phyloP scores from a whole-genome alignment of 2,888 invertebrate genomes.

The Drosophila mulleri region DNA sequence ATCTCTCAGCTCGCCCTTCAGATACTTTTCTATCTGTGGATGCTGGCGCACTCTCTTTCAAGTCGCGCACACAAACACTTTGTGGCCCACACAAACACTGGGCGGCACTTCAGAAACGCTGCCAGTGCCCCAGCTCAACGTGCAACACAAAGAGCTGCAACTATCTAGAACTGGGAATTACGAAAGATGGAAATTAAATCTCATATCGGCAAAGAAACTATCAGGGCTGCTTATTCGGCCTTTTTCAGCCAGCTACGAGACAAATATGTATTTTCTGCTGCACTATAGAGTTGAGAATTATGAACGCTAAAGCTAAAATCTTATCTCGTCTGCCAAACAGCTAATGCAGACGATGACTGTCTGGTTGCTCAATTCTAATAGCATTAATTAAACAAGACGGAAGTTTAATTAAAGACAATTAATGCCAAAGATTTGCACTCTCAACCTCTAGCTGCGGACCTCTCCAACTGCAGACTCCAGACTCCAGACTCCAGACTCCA shows the following conservation, averaged over 20 bases:
- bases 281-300: neutral
- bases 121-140: neutral
- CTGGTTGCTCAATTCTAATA: constrained; percentile 49
- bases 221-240: neutral
- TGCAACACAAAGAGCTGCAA: constrained; percentile 38
- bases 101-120: constrained; percentile 34
- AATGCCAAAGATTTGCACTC: constrained; percentile 64
- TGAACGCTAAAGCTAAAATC: constrained; percentile 43
- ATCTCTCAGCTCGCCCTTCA: constrained; percentile 3
- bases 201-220: constrained; percentile 30
- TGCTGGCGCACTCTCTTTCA: constrained; percentile 51
- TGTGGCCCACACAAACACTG: constrained; percentile 45
- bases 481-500: constrained; percentile 1
- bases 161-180: neutral
- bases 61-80: constrained; percentile 50
- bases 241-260: neutral
- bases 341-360: constrained; percentile 42
- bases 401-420: constrained; percentile 78
- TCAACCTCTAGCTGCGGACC: constrained; percentile 40
- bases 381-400: constrained; percentile 69
- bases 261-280: neutral
- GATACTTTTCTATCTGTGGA: constrained; percentile 11
- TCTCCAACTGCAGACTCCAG: neutral
- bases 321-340: constrained; percentile 35
- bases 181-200: constrained; percentile 44